A percentile compares a stretch with the other conserved stretches of the same genome.
phyloP scores from a whole-genome alignment of 2,113 vertebrate genomes.

The Formicarius rufipectus region DNA sequence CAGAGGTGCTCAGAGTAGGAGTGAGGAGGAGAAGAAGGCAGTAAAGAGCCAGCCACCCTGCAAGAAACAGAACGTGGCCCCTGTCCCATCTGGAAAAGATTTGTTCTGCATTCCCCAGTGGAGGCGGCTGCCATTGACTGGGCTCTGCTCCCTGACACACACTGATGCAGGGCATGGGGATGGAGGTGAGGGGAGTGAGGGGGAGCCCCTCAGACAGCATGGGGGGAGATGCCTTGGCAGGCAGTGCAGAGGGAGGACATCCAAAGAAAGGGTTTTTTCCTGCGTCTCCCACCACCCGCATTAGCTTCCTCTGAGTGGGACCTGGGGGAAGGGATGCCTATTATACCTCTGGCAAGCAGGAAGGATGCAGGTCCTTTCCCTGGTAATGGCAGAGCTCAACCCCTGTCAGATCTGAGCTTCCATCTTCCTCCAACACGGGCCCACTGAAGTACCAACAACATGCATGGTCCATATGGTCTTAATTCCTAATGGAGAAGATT shows the following conservation, averaged over 20 bases:
- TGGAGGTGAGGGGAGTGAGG: not conserved
- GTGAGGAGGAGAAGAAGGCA: not conserved
- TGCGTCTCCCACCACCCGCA: not conserved
- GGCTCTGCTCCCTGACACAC: not conserved
- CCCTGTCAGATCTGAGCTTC: not conserved
- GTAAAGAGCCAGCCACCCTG: not conserved
- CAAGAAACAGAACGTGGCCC: not conserved
- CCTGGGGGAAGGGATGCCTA: not conserved
- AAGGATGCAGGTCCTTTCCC: not conserved
- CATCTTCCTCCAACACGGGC: not conserved
- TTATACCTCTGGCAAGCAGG: not conserved
- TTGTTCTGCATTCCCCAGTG: conserved; percentile 74
- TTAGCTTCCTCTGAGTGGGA: not conserved
- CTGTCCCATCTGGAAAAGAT: conserved; percentile 72
- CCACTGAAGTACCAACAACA: not conserved
- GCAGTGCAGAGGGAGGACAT: not conserved
- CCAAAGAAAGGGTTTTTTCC: not conserved
- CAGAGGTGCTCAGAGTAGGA: not conserved
- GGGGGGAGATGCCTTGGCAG: not conserved
- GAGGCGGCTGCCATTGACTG: not conserved
- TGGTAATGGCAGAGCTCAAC: not conserved
- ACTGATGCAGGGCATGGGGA: not conserved
- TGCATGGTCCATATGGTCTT: not conserved
- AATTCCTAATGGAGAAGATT: not conserved
- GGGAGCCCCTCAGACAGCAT: not conserved